Evolutionary conservation across 2,888 invertebrate genomes (phyloP), one percentile per base, ranked within the genome.

Genomic region (Nycteola revayana): DNA sequence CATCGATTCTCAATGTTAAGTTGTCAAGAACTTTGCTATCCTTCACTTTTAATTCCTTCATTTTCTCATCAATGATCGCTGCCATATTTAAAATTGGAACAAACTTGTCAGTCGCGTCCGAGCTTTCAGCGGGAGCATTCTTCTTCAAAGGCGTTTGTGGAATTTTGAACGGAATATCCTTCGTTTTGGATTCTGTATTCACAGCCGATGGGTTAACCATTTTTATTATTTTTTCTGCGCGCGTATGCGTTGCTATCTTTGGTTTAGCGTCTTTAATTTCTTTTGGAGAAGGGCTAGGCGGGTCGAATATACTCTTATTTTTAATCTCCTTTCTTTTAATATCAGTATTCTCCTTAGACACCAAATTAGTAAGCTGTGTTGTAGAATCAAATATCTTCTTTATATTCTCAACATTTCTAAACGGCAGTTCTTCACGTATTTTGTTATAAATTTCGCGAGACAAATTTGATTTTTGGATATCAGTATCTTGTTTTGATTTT

Each of bases 1-100:
- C 84, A 0, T 75, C 73, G 1, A 66, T 56, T 27, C 72, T 61
- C 0, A 27, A 30, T 11, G 18, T 48, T 1, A 81, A 39, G 28
- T 53, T 66, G 0, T 52, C 9, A 6, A 57, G 54, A 34, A 66
- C 53, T 1, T 25, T 14, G 18, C 45, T 37, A 54, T 28, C 53
- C 20, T 56, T 67, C 0, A 68, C 50, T 17, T 21, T 6, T 44
- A 63, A 80, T 7, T 25, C 52, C 18, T 39, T 62, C 4, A 67
- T 23, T 25, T 32, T 33, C 4, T 42, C 40, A 1, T 65, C 54
- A 14, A 14, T 5, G 3, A 60, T n/a, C 1, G 11, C 10, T 8
- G 25, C 25, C 8, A 24, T 36, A 17, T 5, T 29, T 9, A 6
- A 2, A 11, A 8, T 18, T 22, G 6, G 3, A n/a, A 10, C 4